Evolutionary conservation across 1,140 invertebrate genomes (phyloP).

Genomic region (Pseudachorutes palmiensis): DNA sequence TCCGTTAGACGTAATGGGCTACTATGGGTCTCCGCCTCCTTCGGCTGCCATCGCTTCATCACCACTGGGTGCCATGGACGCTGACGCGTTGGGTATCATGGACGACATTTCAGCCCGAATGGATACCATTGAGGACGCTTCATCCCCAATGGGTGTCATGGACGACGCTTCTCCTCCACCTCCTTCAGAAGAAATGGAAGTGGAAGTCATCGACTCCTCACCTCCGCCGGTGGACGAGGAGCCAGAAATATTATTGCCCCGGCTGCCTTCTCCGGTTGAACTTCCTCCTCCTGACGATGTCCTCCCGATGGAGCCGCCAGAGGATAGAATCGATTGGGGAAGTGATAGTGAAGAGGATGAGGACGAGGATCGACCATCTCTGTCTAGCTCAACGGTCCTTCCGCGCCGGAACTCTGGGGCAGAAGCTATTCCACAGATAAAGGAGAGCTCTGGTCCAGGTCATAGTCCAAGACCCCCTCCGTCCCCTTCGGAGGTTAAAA

Average conservation of each 20-base stretch:
- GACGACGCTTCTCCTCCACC: neutral
- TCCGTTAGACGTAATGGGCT: neutral
- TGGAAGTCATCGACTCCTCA: neutral
- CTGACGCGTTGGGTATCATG: no score
- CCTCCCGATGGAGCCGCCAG: neutral
- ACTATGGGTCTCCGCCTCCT: neutral
- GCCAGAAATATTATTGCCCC: no score
- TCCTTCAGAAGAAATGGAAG: neutral
- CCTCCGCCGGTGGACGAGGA: neutral
- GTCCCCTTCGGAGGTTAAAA: neutral
- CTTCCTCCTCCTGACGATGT: neutral
- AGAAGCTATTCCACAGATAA: neutral
- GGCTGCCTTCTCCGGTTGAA: neutral
- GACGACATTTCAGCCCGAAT: neutral
- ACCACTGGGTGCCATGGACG: neutral
- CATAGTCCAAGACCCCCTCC: neutral
- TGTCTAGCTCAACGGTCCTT: neutral
- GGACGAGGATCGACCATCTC: neutral
- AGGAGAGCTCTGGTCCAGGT: neutral
- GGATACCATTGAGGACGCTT: neutral
- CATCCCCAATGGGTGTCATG: neutral
- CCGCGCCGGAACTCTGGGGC: neutral
- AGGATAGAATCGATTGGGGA: conserved; percentile 28
- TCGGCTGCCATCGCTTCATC: neutral
- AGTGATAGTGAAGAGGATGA: conserved; percentile 27